Evolutionary conservation across 2,797 vertebrate species (phyloP).

Genomic region (Petrocephalus schoutedeni): DNA sequence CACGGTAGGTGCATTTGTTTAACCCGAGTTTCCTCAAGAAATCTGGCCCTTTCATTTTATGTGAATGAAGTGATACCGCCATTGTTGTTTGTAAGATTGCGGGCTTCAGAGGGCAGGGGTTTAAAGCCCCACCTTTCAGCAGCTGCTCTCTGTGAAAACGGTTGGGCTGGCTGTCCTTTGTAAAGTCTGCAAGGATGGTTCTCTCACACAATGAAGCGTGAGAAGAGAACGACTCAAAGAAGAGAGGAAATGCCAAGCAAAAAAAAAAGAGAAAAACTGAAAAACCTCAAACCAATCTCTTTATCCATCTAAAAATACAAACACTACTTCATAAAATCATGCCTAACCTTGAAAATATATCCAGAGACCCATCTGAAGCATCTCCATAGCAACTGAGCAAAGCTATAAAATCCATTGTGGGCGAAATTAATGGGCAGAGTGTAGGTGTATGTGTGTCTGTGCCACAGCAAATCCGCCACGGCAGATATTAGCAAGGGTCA

Average conservation of each 20-base stretch:
- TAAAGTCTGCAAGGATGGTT: neutral
- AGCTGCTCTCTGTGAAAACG: neutral
- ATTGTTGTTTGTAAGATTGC: neutral
- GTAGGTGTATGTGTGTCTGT: neutral
- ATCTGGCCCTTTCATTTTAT: neutral
- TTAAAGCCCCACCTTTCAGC: neutral
- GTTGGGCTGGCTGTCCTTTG: neutral
- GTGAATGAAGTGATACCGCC: neutral
- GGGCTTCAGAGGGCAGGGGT: neutral
- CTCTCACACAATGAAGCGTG: neutral
- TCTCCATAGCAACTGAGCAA: slow-evolving; percentile 58
- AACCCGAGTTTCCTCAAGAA: neutral
- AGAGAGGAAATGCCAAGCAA: neutral
- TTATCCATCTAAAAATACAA: slow-evolving; percentile 16
- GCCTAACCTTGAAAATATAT: neutral
- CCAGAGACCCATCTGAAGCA: slow-evolving; percentile 31
- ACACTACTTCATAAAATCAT: slow-evolving; percentile 5
- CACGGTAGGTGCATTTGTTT: neutral
- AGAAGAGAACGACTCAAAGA: neutral
- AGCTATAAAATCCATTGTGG: slow-evolving; percentile 40
- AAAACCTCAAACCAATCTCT: neutral
- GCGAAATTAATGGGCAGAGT: slow-evolving; percentile 31
- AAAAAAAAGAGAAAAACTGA: neutral
- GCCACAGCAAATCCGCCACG: neutral
- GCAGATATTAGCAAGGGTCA: neutral